Percentiles rank a stretch among this genome's conserved stretches.
Evolutionary conservation across 2,797 vertebrate genomes (phyloP).

Genomic region (Manis crassicaudata): DNA sequence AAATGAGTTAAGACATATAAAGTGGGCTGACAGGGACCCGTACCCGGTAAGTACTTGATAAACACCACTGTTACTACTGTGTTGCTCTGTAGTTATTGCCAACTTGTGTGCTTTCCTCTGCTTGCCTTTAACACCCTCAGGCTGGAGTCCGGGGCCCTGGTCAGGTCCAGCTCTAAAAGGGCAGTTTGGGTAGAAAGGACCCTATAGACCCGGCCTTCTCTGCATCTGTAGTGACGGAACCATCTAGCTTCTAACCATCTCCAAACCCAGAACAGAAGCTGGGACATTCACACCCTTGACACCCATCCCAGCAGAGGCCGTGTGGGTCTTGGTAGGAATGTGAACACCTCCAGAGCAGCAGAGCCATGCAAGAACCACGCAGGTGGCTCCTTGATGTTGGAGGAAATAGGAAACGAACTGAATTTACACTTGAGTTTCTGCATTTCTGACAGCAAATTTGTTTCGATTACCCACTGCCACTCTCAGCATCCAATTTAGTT

Average conservation of each 20-base stretch:
- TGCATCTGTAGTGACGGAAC: not conserved
- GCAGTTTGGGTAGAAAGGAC: not conserved
- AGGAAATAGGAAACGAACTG: not conserved
- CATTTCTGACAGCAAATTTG: slow-evolving; percentile 37
- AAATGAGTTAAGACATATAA: not conserved
- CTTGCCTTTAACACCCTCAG: not conserved
- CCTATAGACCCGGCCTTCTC: not conserved
- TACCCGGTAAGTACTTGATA: accelerated
- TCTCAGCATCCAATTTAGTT: slow-evolving; percentile 21
- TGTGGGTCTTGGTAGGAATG: not conserved
- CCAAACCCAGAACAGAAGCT: not conserved
- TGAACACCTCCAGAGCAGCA: not conserved
- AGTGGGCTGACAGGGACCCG: not conserved
- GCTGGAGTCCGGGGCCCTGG: not conserved
- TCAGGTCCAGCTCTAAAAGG: not conserved
- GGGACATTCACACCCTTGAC: not conserved
- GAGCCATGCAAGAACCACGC: not conserved
- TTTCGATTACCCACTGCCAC: not conserved
- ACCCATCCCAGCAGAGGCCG: not conserved
- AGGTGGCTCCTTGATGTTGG: not conserved
- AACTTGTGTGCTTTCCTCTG: not conserved
- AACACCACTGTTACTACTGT: not conserved
- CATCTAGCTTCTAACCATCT: too few relatives aligned
- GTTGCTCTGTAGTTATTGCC: not conserved
- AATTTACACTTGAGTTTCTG: not conserved